Conservation (phyloP, 2,888 invertebrate species). For the Dasysyrphus tricinctus region DNA sequence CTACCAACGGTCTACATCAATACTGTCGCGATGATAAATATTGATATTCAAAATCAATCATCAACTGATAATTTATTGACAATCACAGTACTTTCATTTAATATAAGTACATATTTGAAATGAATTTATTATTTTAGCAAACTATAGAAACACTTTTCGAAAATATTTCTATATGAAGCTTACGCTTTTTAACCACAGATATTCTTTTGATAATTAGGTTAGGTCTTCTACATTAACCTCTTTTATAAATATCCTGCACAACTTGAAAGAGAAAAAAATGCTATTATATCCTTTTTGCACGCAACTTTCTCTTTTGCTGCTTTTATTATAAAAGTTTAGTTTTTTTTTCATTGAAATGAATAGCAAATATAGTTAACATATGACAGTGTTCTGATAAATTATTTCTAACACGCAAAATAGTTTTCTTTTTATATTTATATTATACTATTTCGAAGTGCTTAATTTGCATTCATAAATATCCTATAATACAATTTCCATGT, state of each 20-base stretch:
- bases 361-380: constrained; percentile 22
- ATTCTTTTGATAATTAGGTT: constrained; percentile 18
- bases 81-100: too few species aligned
- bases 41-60: too few species aligned
- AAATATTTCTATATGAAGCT: neutral
- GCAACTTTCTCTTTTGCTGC: constrained; percentile 11
- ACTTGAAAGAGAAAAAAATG: neutral
- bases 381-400: constrained; percentile 13
- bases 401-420: constrained; percentile 23
- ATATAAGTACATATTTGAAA: too few species aligned
- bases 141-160: neutral
- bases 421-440: constrained; percentile 29
- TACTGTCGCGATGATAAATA: too few species aligned
- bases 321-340: neutral
- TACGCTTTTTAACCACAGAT: neutral
- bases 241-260: neutral
- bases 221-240: constrained; percentile 4
- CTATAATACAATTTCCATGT: neutral
- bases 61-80: too few species aligned
- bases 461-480: constrained; percentile 16
- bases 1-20: too few species aligned
- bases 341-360: neutral
- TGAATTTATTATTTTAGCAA: too few species aligned
- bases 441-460: constrained; percentile 14
- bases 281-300: constrained; percentile 31